Evolutionary conservation across 2,797 vertebrate genomes (phyloP), one percentile per base, ranked within the genome.

Genomic region (Sebastes trivittatus): DNA sequence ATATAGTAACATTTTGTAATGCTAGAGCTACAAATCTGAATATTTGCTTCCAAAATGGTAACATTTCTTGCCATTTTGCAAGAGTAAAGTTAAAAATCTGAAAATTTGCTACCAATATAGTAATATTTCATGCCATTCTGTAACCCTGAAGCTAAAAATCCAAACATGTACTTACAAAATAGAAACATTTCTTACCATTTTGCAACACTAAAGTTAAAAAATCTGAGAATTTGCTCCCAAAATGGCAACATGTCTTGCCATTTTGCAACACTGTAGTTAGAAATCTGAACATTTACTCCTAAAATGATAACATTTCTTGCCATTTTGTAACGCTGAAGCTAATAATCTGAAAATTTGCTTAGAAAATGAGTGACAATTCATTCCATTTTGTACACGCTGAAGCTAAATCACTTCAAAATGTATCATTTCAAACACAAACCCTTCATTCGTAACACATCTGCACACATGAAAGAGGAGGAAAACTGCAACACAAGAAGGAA

Each of bases 281-380:
- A 7, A 6, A 13, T 65, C 1, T 25, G 14, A 9, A 29, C 16
- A n/a, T 27, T 9, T 13, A 2, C 3, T 20, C 2, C 9, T 6
- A 62, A 38, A 42, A 30, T 16, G 10, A 4, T 0, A 7, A 42
- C 4, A 52, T 49, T 23, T 0, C 11, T 4, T 32, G 8, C 2
- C 0, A 30, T 63, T 38, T 63, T 46, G 0, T 16, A 25, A 52
- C 2, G 0, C 4, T 2, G n/a, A 4, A 2, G 18, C 7, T 18
- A 69, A 10, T 61, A 6, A 13, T 70, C 1, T 25, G 14, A 6
- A 55, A n/a, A 10, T 36, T 9, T 20, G 4, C 2, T 20, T 2
- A 1, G 4, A 42, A 66, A 29, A 65, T 42, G 3, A 20, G 10
- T 25, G 11, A 6, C 4, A 10, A 5, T 36, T 46, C 18, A 29